Percentiles rank a stretch among this genome's conserved stretches.
These are phyloP conservation scores for Macrosteles quadrilineatus DNA, from an alignment of 1,140 invertebrate species.

Conservation along the genomic window DNA sequence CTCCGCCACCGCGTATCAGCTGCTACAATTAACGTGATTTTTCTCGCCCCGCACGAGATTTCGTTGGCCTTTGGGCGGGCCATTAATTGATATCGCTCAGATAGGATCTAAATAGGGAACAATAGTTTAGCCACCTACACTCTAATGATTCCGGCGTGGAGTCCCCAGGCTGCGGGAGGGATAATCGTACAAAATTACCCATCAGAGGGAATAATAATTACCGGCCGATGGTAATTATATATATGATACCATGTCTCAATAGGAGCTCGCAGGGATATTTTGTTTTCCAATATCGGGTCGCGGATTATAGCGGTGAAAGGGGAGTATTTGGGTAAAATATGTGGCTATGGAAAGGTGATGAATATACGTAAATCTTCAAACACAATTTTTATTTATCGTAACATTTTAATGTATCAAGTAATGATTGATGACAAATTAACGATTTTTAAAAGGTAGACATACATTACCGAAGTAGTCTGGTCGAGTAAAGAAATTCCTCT, in stretches of 20 bases:
- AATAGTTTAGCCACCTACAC: slow-evolving; percentile 29
- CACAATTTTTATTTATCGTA: too few species aligned
- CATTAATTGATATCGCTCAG: slow-evolving; percentile 30
- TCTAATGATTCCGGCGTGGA: slow-evolving; percentile 19
- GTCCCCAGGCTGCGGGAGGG: slow-evolving; percentile 23
- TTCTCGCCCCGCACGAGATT: slow-evolving; percentile 2
- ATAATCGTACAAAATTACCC: slow-evolving; percentile 40
- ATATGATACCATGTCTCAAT: slow-evolving; percentile 35
- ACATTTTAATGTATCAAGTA: too few species aligned
- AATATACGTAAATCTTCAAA: too few species aligned
- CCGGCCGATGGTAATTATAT: slow-evolving; percentile 36
- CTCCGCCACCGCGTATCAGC: background rate
- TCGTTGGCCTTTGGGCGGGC: slow-evolving; percentile 2
- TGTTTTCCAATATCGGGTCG: slow-evolving; percentile 12
- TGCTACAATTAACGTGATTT: slow-evolving; percentile 4
- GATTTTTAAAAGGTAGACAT: too few species aligned
- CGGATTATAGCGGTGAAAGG: too few species aligned
- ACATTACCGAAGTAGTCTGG: too few species aligned
- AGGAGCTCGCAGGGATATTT: slow-evolving; percentile 27
- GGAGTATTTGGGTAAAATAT: too few species aligned
- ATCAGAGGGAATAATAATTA: slow-evolving; percentile 40
- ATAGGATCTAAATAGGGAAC: slow-evolving; percentile 25
- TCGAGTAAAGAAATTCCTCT: too few species aligned
- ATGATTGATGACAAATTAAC: too few species aligned
- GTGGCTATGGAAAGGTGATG: too few species aligned